phyloP scores from a whole-genome alignment of 2,797 vertebrate species.

The Myotis myotis region DNA sequence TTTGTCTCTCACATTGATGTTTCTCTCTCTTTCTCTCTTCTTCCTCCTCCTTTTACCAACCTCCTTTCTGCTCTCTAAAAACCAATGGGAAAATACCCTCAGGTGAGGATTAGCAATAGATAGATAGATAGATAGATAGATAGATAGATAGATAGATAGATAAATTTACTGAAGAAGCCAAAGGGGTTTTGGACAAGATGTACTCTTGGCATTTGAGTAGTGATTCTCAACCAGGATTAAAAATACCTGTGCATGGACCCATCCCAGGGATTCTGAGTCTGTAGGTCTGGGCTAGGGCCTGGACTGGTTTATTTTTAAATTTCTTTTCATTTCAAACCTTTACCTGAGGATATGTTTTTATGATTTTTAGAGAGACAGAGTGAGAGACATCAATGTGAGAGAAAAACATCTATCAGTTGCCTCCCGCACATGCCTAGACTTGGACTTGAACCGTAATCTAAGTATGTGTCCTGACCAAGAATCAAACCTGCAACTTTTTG shows the following conservation, averaged over 20 bases:
- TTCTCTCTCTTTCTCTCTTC: not conserved
- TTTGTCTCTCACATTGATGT: not conserved
- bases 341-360: not conserved
- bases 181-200: not conserved
- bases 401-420: not conserved
- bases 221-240: conserved; percentile 2
- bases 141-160: not conserved
- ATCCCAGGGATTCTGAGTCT: not conserved
- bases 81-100: not conserved
- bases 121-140: not conserved
- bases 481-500: not conserved
- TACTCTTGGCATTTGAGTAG: not conserved
- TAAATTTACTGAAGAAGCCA: not conserved
- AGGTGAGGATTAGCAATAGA: not conserved
- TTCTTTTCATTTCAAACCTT: not conserved
- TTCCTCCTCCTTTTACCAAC: not conserved
- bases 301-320: not conserved
- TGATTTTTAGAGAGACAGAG: not conserved
- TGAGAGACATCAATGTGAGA: not conserved
- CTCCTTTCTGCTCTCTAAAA: not conserved
- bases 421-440: not conserved
- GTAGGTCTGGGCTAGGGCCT: not conserved
- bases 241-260: not conserved
- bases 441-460: not conserved
- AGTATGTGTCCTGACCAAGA: not conserved